A percentile compares a stretch with the other conserved stretches of the same genome.
Evolutionary conservation across 2,888 invertebrate species (phyloP).

Genomic region (Cheiracanthium punctorium): DNA sequence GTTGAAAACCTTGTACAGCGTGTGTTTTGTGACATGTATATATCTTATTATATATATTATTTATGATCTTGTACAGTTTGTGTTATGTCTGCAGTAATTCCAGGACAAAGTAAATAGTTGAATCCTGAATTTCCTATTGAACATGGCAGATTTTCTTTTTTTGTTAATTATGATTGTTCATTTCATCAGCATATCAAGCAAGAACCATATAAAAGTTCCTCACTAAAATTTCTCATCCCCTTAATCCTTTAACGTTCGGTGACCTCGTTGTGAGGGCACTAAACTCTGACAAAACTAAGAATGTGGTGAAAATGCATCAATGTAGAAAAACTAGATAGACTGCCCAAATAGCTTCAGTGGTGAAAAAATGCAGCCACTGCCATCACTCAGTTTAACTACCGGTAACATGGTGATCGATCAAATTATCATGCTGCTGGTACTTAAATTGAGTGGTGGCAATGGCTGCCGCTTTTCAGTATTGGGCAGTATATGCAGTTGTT

Average conservation of each 20-base stretch:
- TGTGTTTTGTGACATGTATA: conserved; percentile 23
- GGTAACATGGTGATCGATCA: too few relatives aligned
- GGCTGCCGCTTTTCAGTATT: too few relatives aligned
- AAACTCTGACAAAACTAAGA: too few relatives aligned
- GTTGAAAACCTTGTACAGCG: conserved; percentile 39
- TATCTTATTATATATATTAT: conserved; percentile 35
- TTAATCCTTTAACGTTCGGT: not conserved
- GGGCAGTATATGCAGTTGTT: too few relatives aligned
- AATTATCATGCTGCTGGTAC: too few relatives aligned
- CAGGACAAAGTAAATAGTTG: conserved; percentile 25
- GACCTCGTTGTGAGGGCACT: too few relatives aligned
- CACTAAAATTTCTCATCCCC: not conserved
- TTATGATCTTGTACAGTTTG: conserved; percentile 64
- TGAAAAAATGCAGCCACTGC: too few relatives aligned
- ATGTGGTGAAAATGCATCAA: too few relatives aligned
- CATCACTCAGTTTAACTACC: too few relatives aligned
- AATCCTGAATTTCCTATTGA: not conserved
- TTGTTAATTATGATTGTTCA: not conserved
- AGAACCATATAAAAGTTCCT: not conserved
- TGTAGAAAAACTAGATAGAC: too few relatives aligned
- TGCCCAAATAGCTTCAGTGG: too few relatives aligned
- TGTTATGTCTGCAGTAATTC: conserved; percentile 27
- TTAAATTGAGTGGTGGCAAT: too few relatives aligned
- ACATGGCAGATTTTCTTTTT: conserved; percentile 1
- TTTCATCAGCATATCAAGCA: not conserved